Conservation (phyloP, 2,888 invertebrate species). For the Leptopilina myrica region DNA sequence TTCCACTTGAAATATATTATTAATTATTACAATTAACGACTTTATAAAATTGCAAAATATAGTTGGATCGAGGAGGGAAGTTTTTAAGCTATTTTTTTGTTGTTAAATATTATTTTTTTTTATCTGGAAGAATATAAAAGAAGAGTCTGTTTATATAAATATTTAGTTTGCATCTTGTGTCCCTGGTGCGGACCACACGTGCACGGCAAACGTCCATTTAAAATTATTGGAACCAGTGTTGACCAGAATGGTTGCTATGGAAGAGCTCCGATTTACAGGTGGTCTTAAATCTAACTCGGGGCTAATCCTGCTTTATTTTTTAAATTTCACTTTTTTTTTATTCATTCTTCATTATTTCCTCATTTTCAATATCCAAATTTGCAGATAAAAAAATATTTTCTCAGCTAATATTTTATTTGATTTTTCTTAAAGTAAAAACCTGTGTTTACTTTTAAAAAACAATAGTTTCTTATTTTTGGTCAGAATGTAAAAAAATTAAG, state of each 20-base stretch:
- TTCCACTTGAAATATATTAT: neutral
- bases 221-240: slow-evolving; percentile 76
- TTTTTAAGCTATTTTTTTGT: neutral
- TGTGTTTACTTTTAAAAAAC: no score
- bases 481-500: no score
- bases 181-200: slow-evolving; percentile 74
- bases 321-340: slow-evolving; percentile 41
- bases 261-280: slow-evolving; percentile 72
- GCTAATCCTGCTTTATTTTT: slow-evolving; percentile 60
- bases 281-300: slow-evolving; percentile 69
- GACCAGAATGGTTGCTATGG: slow-evolving; percentile 77
- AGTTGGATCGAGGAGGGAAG: slow-evolving; percentile 22
- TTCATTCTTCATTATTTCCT: neutral
- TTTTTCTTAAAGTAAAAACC: no score
- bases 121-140: no score
- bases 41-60: neutral
- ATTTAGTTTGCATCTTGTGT: slow-evolving; percentile 51
- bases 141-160: neutral
- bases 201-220: slow-evolving; percentile 71
- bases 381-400: neutral
- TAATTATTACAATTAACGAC: neutral
- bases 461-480: no score
- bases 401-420: no score
- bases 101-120: no score
- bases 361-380: neutral